Conservation (phyloP, 2,113 vertebrate genomes). For the Hippocampus zosterae region DNA sequence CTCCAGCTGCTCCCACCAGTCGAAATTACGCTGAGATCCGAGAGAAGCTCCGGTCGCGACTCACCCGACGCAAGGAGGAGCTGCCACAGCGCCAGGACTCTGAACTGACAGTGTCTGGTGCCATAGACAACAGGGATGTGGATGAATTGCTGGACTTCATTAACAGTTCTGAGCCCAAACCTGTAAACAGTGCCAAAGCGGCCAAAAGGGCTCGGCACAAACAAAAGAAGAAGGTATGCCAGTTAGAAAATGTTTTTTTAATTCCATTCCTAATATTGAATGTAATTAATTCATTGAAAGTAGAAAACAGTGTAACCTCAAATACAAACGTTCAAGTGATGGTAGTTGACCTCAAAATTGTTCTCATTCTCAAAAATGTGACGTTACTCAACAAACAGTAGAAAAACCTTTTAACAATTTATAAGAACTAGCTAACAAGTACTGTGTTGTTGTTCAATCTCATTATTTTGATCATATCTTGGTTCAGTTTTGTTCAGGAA, state of each 20-base stretch:
- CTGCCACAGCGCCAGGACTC: constrained; percentile 85
- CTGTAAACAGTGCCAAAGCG: constrained; percentile 93
- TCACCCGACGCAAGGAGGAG: constrained; percentile 96
- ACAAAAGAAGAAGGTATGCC: constrained; percentile 95
- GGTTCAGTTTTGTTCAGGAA: no score
- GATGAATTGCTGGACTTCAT: constrained; percentile 96
- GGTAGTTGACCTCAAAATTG: background rate
- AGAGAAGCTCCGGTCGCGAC: constrained; percentile 91
- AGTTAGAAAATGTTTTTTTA: background rate
- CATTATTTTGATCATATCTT: no score
- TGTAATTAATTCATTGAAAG: background rate
- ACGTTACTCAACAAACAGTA: no score
- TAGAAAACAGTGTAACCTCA: background rate
- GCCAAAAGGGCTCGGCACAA: constrained; percentile 97
- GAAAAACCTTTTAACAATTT: no score
- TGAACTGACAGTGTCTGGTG: constrained; percentile 74
- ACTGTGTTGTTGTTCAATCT: no score
- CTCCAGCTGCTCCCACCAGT: constrained; percentile 94
- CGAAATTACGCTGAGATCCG: constrained; percentile 97
- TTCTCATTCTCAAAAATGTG: no score
- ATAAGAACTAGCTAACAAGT: no score
- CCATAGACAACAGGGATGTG: constrained; percentile 89
- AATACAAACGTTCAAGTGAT: background rate
- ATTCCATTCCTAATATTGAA: background rate
- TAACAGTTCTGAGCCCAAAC: constrained; percentile 94